Conservation (phyloP, 2,797 vertebrate species). For the Phylloscopus collybita region DNA sequence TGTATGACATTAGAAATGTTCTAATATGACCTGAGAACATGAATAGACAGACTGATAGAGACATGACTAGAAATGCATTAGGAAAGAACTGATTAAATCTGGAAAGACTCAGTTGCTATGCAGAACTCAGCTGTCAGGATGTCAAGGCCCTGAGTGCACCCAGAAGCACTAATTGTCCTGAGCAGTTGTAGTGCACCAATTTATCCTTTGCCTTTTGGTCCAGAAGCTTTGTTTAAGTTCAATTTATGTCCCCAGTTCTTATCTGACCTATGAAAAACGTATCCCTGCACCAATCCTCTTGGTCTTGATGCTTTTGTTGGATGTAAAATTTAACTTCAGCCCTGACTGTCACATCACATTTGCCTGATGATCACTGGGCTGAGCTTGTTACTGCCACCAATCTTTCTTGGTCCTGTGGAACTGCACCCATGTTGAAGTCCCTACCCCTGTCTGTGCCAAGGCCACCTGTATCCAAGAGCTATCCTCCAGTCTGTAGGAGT, state of each 20-base stretch:
- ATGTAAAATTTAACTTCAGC: not conserved
- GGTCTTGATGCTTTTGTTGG: not conserved
- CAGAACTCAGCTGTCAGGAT: not conserved
- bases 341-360: not conserved
- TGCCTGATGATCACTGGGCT: not conserved
- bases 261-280: not conserved
- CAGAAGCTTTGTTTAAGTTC: not conserved
- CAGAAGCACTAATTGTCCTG: not conserved
- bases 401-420: not conserved
- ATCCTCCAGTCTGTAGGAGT: not conserved
- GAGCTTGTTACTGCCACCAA: not conserved
- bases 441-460: not conserved
- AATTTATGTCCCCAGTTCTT: not conserved
- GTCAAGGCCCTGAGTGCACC: not conserved
- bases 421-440: rapidly evolving
- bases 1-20: not conserved
- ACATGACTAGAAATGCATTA: not conserved
- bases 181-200: rapidly evolving
- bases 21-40: not conserved
- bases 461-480: not conserved
- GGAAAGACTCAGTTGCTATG: not conserved
- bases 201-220: not conserved
- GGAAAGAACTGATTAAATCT: not conserved
- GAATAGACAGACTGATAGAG: not conserved
- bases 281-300: not conserved